Conservation (phyloP, 2,888 invertebrate genomes). For the Psylliodes chrysocephalus region DNA sequence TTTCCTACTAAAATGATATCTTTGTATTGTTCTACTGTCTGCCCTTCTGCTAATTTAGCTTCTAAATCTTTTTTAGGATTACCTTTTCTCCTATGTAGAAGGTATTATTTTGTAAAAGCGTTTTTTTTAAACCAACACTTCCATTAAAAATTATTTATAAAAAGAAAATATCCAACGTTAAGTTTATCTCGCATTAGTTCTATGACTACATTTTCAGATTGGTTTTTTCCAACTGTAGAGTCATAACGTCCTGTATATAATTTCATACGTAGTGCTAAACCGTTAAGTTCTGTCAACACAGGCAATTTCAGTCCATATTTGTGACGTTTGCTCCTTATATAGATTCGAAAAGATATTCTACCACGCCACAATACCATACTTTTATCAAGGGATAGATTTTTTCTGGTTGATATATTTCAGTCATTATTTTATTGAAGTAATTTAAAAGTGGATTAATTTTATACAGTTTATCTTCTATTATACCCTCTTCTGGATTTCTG, state of each 20-base stretch:
- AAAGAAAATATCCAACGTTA: not conserved
- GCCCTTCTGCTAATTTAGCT: not conserved
- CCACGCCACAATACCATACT: no score
- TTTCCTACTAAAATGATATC: not conserved
- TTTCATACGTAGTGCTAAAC: slow-evolving; percentile 31
- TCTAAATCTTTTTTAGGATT: not conserved
- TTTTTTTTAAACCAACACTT: not conserved
- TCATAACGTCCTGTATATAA: slow-evolving; percentile 18
- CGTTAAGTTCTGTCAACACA: slow-evolving; percentile 55
- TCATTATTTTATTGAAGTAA: no score
- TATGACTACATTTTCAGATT: slow-evolving; percentile 41
- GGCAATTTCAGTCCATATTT: slow-evolving; percentile 56
- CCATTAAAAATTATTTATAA: no score
- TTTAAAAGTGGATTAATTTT: no score
- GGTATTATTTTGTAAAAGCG: no score
- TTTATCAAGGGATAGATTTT: no score
- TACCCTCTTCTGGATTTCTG: no score
- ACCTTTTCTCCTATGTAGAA: slow-evolving; percentile 28
- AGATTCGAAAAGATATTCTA: no score
- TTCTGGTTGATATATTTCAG: no score
- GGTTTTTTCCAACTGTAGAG: slow-evolving; percentile 16
- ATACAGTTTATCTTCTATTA: no score
- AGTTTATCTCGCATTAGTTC: not conserved
- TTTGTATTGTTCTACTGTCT: not conserved
- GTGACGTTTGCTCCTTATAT: slow-evolving; percentile 45